Base-by-base conservation (phyloP, 2,888 invertebrate genomes). In the Hyles lineata region DNA sequence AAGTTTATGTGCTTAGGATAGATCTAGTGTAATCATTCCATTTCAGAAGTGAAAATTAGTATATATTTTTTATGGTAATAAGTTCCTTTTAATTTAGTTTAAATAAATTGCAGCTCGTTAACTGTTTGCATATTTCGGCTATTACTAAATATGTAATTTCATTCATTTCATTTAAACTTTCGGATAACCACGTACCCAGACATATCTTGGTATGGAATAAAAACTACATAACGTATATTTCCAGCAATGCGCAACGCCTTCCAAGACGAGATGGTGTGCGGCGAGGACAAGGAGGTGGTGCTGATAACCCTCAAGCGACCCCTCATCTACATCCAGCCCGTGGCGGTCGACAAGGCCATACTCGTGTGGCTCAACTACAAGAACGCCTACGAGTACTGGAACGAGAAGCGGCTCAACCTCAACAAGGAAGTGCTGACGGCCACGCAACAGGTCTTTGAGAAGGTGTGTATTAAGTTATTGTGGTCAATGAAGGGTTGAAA, bases 351-450 rank as follows among this genome's bases (percentile, higher is more conserved):
- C 91, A 99, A 99, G 95, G 99, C 99, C 19, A 99, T 99, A 79
- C 96, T 99, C 25, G 98, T 99, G 69, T 99, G 99, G 99, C 95
- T 99, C 77, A 99, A 99, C 94, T 99, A 99, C 89, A 99, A 99
- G 93, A 99, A 99, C 91, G 99, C 99, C 0, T 99, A 99, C 87
- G 99, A 99, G 89, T 99, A 99, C 91, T 99, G 99, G 99, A 98
- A 98, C 80, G 99, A 99, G 89, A 99, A 99, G 91, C 95, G 99
- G 6, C 97, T 98, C 7, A 98, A 97, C 82, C 94, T 99, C 61
- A 99, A 98, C 86, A 98, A 97, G 83, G 99, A 99, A 87, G 97
- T 98, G 59, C 92, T 97, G 0, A 96, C 96, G 1, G 96, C 97
- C 11, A 97, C 97, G 0, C 97, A 97, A 82, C 97, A 97, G 85